Evolutionary conservation across 2,113 vertebrate species (phyloP), one percentile per base, ranked within the genome.

Genomic region (Silurus asotus): DNA sequence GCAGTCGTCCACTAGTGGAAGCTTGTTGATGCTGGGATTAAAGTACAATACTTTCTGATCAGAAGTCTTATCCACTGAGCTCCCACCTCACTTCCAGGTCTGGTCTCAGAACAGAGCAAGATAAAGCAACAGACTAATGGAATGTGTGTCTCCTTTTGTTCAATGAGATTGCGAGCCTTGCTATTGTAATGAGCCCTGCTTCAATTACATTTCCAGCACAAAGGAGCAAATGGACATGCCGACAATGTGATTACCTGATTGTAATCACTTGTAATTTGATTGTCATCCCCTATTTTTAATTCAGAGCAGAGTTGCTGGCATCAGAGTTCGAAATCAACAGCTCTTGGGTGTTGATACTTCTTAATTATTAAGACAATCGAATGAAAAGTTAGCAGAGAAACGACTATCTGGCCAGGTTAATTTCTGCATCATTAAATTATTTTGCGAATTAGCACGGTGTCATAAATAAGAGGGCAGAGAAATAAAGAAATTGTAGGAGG

Each of bases 401-500:
- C 91, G 87, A 91, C 83, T 91, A 85, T 90, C 88, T 88, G 86
- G 90, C 88, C 92, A 92, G 92, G 92, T 94, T 94, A 91, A 94
- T 95, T 94, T 90, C 89, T 84, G 91, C 90, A 92, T 94, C 90
- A 95, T 94, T 90, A 88, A 94, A 94, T 94, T 94, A 92, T 87
- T 53, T 86, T 81, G 89, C 51, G 86, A 93, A 93, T 93, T 92
- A 91, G 90, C 37, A 23, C 20, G 81, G 90, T 90, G 91, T 89
- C 23, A 89, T 93, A 92, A 94, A 94, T 93, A 92, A 91, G 89
- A 90, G 56, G 28, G 25, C 76, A 19, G 1, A 7, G 82, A 90
- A 91, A 93, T 92, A 88, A 92, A 89, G 87, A 87, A 90, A 93
- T 83, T 81, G 85, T 87, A 92, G 88, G 65, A 86, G 87, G 88